phyloP scores from a whole-genome alignment of 2,113 vertebrate genomes.

The Petaurus breviceps region DNA sequence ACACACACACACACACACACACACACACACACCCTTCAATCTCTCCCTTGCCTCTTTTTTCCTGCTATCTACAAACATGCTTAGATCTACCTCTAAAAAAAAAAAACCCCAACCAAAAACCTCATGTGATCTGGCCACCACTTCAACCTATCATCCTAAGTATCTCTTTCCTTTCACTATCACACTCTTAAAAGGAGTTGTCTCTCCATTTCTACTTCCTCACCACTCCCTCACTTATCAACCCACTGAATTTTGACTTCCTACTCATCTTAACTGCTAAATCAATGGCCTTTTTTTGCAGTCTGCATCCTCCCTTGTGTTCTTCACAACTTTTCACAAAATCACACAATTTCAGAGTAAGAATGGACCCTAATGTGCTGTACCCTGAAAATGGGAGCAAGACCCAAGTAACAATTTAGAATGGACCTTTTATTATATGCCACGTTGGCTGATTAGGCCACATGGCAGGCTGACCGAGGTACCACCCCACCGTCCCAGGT shows the following conservation, averaged over 20 bases:
- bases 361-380: not conserved
- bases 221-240: not conserved
- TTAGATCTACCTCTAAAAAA: not conserved
- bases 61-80: not conserved
- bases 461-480: too few species aligned
- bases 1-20: not conserved
- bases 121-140: not conserved
- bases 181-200: not conserved
- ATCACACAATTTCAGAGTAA: not conserved
- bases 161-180: not conserved
- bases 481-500: too few species aligned
- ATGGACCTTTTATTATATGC: too few species aligned
- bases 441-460: too few species aligned
- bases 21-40: not conserved
- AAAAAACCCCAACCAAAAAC: not conserved
- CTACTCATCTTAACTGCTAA: not conserved
- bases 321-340: not conserved
- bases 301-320: not conserved
- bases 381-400: too few species aligned
- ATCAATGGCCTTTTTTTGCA: not conserved
- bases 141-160: not conserved
- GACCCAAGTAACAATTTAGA: too few species aligned
- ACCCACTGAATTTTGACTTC: not conserved
- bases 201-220: not conserved
- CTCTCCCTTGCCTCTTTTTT: not conserved